Evolutionary conservation across 2,888 invertebrate species (phyloP), one percentile per base, ranked within the genome.

Genomic region (Oasisia sp.): DNA sequence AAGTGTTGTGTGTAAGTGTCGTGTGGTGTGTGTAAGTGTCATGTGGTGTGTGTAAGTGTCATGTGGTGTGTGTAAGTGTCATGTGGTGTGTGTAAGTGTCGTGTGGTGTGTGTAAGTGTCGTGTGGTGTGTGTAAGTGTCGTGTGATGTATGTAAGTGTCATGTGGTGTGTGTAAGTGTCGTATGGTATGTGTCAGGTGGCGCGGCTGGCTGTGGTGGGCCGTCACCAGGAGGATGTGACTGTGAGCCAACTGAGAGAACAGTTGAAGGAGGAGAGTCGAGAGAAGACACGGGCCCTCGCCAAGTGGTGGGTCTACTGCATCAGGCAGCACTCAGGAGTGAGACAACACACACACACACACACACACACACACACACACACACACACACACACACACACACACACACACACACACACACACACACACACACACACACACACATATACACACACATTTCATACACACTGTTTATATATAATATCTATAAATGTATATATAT

Each of bases 281-380:
- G 90, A 92, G 44, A 93, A 92, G 45, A 92, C 89, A 27, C 93
- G 92, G 27, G 91, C 91, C 1, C 38, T 91, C 50, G 56, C 91
- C 8, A 91, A 89, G 32, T 92, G 92, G 93, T 93, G 32, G 89
- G 93, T 91, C 90, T 38, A 4, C 38, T 38, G 38, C 38, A 38
- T 38, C 38, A 38, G 38, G 1, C 38, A 38, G 38, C 4, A 4
- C 38, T 38, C 74, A 74, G 4, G 1, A 74, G 27, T 74, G 74
- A 19, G 74, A n/a, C 74, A 12, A 45, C 11, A 11, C 11, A 45
- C 45, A 45, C 7, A 45, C 45, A 45, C 45, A 58, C 14, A 14
- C 27, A 27, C 19, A 5, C 58, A 58, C 58, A 58, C 58, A 58
- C n/a, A n/a, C n/a, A 50, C 9, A 0, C 12, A 50, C 5, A 50